Conservation (phyloP, 2,888 invertebrate species). For the Catotricha subobsoleta region DNA sequence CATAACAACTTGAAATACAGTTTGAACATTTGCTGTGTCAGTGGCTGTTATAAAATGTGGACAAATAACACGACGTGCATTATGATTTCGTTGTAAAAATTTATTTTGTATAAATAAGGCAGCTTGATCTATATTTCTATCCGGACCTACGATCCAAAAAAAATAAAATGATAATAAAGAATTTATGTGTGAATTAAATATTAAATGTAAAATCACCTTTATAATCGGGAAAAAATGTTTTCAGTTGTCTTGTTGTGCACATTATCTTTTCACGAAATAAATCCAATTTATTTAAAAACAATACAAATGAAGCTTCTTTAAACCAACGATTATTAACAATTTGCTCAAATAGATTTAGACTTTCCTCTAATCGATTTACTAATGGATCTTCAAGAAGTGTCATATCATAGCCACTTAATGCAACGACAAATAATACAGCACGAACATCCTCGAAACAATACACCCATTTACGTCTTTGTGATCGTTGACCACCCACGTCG, state of each 20-base stretch:
- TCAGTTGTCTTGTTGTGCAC: slow-evolving; percentile 39
- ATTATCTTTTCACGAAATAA: slow-evolving; percentile 45
- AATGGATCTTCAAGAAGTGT: slow-evolving; percentile 40
- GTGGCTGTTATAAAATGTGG: slow-evolving; percentile 50
- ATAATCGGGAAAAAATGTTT: slow-evolving; percentile 41
- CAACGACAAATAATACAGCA: slow-evolving; percentile 43
- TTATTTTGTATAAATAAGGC: slow-evolving; percentile 44
- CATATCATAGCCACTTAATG: slow-evolving; percentile 48
- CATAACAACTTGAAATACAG: slow-evolving; percentile 46
- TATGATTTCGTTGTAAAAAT: slow-evolving; percentile 37
- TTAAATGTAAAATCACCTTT: slow-evolving; percentile 25
- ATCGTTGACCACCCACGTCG: slow-evolving; percentile 46
- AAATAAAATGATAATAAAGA: slow-evolving; percentile 10
- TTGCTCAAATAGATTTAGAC: slow-evolving; percentile 41
- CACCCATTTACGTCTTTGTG: slow-evolving; percentile 47
- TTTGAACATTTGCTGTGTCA: slow-evolving; percentile 45
- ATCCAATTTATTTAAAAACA: slow-evolving; percentile 47
- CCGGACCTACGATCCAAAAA: slow-evolving; percentile 40
- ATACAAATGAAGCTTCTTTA: slow-evolving; percentile 39
- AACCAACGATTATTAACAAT: slow-evolving; percentile 45
- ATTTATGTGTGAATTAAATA: background rate
- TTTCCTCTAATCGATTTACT: slow-evolving; percentile 44
- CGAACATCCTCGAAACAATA: slow-evolving; percentile 48
- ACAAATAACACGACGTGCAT: slow-evolving; percentile 39
- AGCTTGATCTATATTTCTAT: slow-evolving; percentile 41